Percentiles rank a stretch among this genome's conserved stretches.
These are phyloP conservation scores for Stichopus horrens DNA, from an alignment of 53 echinoderm and acorn worm species.

Conservation along the genomic window DNA sequence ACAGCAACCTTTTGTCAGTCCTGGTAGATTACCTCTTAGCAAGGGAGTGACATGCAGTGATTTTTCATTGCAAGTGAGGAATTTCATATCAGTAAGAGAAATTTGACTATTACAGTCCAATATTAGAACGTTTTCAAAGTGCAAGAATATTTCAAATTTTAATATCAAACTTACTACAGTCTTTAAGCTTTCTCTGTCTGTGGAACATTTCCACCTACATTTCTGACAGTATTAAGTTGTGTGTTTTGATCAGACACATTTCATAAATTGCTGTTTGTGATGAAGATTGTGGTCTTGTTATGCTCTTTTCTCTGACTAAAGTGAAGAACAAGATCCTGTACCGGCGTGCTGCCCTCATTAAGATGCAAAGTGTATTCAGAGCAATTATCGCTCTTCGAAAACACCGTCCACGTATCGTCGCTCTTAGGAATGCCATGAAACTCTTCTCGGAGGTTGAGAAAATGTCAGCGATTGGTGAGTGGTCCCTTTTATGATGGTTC, in stretches of 20 bases:
- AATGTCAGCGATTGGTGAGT: slow-evolving; percentile 84
- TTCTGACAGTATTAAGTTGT: background rate
- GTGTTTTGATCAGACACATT: background rate
- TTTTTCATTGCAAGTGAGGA: no score
- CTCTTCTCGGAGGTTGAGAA: slow-evolving; percentile 74
- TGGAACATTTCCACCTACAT: background rate
- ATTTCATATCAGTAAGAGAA: no score
- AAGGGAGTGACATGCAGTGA: background rate
- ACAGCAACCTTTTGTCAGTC: background rate
- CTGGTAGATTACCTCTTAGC: background rate
- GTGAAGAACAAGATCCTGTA: slow-evolving; percentile 99
- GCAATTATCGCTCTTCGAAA: slow-evolving; percentile 81
- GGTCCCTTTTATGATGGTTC: background rate
- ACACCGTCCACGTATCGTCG: slow-evolving; percentile 77
- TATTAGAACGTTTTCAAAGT: no score
- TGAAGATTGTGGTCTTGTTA: background rate
- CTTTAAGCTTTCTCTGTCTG: no score
- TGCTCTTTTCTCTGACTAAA: slow-evolving; percentile 24
- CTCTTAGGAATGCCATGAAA: slow-evolving; percentile 62
- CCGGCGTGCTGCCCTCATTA: slow-evolving; percentile 78
- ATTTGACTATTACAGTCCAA: no score
- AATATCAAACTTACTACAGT: no score
- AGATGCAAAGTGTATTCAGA: slow-evolving; percentile 91
- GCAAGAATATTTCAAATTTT: no score
- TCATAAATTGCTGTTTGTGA: background rate